Evolutionary conservation across 2,888 invertebrate genomes (phyloP), one percentile per base, ranked within the genome.

Genomic region (Gandaritis pyraliata): DNA sequence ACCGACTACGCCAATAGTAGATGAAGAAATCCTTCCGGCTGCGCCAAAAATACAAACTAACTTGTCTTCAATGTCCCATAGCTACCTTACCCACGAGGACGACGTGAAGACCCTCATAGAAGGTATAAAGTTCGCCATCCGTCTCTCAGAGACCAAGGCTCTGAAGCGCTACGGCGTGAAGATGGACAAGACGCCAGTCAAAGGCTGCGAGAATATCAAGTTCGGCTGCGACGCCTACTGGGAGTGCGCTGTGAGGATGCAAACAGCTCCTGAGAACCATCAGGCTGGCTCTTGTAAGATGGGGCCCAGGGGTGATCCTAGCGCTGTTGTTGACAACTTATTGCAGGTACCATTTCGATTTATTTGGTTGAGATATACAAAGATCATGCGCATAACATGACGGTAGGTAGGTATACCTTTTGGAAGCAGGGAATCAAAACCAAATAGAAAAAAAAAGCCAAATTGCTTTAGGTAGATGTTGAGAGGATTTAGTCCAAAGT

Each of bases 281-380:
- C 96, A 96, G 85, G 95, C 95, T 0, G 96, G 96, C 1, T 95
- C 96, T 13, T 96, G 96, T 81, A 96, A 94, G 91, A 97, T 97
- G 97, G 97, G 96, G 0, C 96, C 96, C 0, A 69, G 92, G 0
- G 93, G 92, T 0, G 96, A 97, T 81, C 94, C 94, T 0, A 84
- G 92, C 72, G 95, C 96, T 0, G 96, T 96, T 0, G 96, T 96
- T 0, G 95, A 96, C 80, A 93, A 94, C 46, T 90, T 94, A 72
- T 85, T 96, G n/a, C 92, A 92, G 87, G 92, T 91, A 63, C 13
- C 5, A 8, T 11, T 38, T n/a, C 2, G 5, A 38, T n/a, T 0
- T 3, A 12, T 38, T 41, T 38, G 12, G n/a, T 41, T 7, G 23
- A 6, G 41, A 15, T 7, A 41, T 1, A 15, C 23, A 0, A 23